These are phyloP conservation scores for Perca fluviatilis DNA, from an alignment of 2,113 vertebrate genomes.

Conservation along the genomic window DNA sequence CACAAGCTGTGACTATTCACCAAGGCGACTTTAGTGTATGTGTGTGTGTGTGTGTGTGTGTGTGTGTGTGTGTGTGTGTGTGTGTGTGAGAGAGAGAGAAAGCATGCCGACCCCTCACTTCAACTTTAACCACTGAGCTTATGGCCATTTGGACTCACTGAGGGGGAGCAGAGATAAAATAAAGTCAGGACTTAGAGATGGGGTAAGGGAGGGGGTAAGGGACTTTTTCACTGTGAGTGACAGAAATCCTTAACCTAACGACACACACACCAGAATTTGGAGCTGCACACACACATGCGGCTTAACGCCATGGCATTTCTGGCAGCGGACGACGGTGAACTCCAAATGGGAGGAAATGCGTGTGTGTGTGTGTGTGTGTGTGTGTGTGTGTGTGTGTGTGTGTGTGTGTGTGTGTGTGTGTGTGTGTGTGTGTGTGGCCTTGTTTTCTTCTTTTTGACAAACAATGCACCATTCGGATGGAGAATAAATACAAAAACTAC, in stretches of 20 bases:
- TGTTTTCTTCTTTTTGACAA: constrained; percentile 50
- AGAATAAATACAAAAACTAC: constrained; percentile 64
- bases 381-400: constrained; percentile 19
- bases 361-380: neutral
- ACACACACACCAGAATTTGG: constrained; percentile 2
- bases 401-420: constrained; percentile 6
- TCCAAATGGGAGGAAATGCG: constrained; percentile 24
- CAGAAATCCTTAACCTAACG: constrained; percentile 33
- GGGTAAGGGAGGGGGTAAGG: constrained; percentile 36
- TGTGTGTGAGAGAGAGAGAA: constrained; percentile 38
- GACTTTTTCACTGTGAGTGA: constrained; percentile 19
- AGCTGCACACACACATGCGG: neutral
- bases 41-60: too few species aligned
- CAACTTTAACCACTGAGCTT: constrained; percentile 56
- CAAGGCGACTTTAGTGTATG: constrained; percentile 72
- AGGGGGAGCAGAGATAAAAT: constrained; percentile 61
- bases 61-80: neutral
- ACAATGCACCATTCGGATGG: constrained; percentile 76
- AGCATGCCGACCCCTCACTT: constrained; percentile 59
- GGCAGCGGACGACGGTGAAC: constrained; percentile 56
- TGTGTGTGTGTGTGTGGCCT: constrained; percentile 51
- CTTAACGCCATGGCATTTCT: constrained; percentile 11
- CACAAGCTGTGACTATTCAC: constrained; percentile 69
- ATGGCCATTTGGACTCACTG: constrained; percentile 68
- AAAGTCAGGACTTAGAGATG: constrained; percentile 49